Base-by-base conservation (phyloP, 2,888 invertebrate species). In the Notodonta ziczac region DNA sequence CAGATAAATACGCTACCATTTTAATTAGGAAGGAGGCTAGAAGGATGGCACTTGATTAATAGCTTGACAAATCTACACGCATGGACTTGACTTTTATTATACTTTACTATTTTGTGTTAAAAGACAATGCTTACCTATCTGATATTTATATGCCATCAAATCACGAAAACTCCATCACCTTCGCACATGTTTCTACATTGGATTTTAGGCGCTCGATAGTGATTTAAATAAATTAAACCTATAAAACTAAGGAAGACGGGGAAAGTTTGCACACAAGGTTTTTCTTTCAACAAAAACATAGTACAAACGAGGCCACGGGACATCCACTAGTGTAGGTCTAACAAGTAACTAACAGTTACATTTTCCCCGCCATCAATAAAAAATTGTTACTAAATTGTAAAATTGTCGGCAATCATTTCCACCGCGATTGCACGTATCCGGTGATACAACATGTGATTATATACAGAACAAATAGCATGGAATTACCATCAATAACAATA, bases 331-430 rank as follows among this genome's bases (percentile, higher is more conserved):
- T 35, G 7, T 35, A 35, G 1, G 1, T 7, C 35, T 35, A 35
- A 35, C 35, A 5, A 6, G 48, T 48, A n/a, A 48, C n/a, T 14
- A 48, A n/a, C 24, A 51, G 14, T 35, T 53, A 53, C 7, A n/a
- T 35, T 53, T 13, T 35, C 10, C n/a, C 24, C 7, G 51, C 8
- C 51, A 35, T 35, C 5, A 53, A 35, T 35, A 42, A 9, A n/a
- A 53, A 53, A 53, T 35, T 4, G 53, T 53, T 53, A 32, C 24
- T 24, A 24, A n/a, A 53, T 53, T 35, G 2, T 53, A 53, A 35
- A 53, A 53, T 53, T 51, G 24, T 24, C 51, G 35, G 53, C 13
- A 53, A 35, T 53, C 10, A 53, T 53, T 53, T 53, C 35, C 32
- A 35, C 35, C 4, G 35, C 10, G 12, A 53, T 53, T 53, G n/a